phyloP scores from a whole-genome alignment of 2,797 vertebrate species.

The Sparidentex hasta region DNA sequence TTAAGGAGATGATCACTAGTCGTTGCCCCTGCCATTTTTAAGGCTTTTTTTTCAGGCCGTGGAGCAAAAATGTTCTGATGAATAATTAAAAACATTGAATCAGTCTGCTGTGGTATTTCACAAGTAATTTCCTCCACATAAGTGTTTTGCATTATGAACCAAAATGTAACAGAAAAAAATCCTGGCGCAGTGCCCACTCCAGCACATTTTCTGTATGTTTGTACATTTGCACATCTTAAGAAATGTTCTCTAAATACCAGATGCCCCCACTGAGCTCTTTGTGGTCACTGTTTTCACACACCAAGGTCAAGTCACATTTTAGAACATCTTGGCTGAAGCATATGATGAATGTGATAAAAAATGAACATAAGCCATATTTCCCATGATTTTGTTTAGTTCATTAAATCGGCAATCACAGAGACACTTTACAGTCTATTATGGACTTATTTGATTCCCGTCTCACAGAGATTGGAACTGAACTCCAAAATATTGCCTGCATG shows the following conservation, averaged over 20 bases:
- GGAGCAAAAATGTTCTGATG: not conserved
- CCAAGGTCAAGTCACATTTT: slow-evolving; percentile 2
- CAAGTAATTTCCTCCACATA: not conserved
- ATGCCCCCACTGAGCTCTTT: not conserved
- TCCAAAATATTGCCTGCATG: slow-evolving; percentile 1
- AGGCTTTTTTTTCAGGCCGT: not conserved
- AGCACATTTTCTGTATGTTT: not conserved
- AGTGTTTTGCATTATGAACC: not conserved
- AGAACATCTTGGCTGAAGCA: not conserved
- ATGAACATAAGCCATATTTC: not conserved
- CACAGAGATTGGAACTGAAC: slow-evolving; percentile 1
- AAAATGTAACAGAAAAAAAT: not conserved
- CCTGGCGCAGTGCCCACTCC: not conserved
- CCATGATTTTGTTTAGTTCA: slow-evolving; percentile 1
- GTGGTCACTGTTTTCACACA: not conserved
- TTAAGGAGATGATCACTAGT: not conserved
- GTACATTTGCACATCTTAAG: not conserved
- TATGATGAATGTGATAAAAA: not conserved
- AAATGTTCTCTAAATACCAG: not conserved
- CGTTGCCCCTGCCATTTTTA: not conserved
- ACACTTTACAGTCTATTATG: not conserved
- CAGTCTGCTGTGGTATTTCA: not conserved
- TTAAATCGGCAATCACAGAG: not conserved
- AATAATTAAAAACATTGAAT: not conserved
- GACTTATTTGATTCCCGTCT: slow-evolving; percentile 1